Base-by-base conservation (phyloP, 2,888 invertebrate species). In the Sthenelais limicola region DNA sequence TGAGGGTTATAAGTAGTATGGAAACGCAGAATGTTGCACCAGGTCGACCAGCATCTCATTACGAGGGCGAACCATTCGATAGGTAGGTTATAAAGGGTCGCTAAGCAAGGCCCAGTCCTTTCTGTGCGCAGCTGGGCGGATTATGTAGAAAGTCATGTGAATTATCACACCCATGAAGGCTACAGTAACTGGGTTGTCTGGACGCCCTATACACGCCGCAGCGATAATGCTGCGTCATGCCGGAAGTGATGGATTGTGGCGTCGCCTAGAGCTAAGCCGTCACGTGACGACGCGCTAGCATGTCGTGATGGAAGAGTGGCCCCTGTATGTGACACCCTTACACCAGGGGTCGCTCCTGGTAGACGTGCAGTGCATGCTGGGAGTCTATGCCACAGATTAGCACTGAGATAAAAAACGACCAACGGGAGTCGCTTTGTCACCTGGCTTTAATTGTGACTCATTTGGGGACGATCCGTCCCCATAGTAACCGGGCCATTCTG, bases 171-270 rank as follows among this genome's bases (percentile, higher is more conserved):
- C 62, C 24, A 4, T 21, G 4, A 3, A 62, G 62, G 35, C 62
- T 24, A 18, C 35, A 43, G 26, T 62, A 62, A 62, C 62, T 62
- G 43, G 62, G 62, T 43, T 62, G 62, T 62, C 62, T 62, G 21
- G 21, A 43, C 38, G 62, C 62, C 62, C 35, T 35, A 15, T 43
- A 43, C 62, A 26, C 18, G 62, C 62, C 24, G n/a, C 38, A 24
- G 38, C 24, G 62, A 38, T 62, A 62, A 62, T 43, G 62, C 62
- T 62, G 24, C 62, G 62, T 38, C 62, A 62, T 38, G 62, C 62
- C 62, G 62, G 62, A 62, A 62, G 62, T 62, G 62, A 62, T 62
- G 62, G 62, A 62, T 62, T 35, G 38, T 62, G 62, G 56, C 38
- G 62, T 43, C 62, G 62, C 62, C 26, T 38, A 43, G 38, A 43